These are phyloP conservation scores for Eublepharis macularius DNA, from an alignment of 2,113 vertebrate species.

Conservation along the genomic window DNA sequence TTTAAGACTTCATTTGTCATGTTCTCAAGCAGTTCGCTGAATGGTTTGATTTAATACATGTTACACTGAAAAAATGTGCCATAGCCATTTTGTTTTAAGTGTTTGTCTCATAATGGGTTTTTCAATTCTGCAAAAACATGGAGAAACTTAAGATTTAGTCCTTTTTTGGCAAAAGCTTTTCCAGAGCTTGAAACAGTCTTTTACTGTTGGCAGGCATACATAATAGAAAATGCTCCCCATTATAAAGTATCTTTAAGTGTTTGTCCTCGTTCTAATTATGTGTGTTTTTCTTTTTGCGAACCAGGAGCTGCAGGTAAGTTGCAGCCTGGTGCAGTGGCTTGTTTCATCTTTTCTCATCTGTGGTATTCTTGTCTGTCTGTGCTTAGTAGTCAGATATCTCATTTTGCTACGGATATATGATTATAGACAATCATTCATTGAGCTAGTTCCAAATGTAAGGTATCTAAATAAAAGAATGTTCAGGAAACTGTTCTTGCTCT, in stretches of 20 bases:
- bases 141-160: conserved; percentile 50
- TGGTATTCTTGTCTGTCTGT: conserved; percentile 65
- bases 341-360: conserved; percentile 68
- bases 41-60: conserved; percentile 68
- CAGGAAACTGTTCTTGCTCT: conserved; percentile 57
- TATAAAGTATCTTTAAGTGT: conserved; percentile 79
- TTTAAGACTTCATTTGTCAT: conserved; percentile 62
- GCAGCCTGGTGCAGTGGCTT: conserved; percentile 78
- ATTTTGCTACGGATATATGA: conserved; percentile 49
- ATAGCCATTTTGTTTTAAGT: conserved; percentile 73
- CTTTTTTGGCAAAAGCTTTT: conserved; percentile 63
- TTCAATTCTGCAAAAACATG: conserved; percentile 46
- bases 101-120: conserved; percentile 73
- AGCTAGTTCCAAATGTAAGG: conserved; percentile 38
- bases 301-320: conserved; percentile 99
- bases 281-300: conserved; percentile 94
- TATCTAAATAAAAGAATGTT: conserved; percentile 36
- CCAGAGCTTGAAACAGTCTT: conserved; percentile 82
- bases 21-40: conserved; percentile 51
- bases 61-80: conserved; percentile 59
- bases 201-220: conserved; percentile 69
- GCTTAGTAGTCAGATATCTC: conserved; percentile 64
- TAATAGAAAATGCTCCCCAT: conserved; percentile 70
- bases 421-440: conserved; percentile 47
- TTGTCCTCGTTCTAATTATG: conserved; percentile 87